These are phyloP conservation scores for Drosophila nebulosa DNA, from an alignment of 1,140 invertebrate genomes.

Conservation along the genomic window DNA sequence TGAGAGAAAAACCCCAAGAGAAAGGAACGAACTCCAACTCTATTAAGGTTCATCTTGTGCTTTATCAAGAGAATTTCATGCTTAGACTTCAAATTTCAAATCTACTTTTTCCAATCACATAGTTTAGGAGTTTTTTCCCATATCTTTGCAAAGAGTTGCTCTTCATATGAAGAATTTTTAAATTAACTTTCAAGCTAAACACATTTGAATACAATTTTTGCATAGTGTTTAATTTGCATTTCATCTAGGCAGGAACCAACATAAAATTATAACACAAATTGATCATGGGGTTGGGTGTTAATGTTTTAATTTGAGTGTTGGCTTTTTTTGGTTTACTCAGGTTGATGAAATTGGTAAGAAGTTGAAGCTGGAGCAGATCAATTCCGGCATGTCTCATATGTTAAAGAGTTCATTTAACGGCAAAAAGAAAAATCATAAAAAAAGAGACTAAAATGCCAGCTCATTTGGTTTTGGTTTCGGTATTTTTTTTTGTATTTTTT, in stretches of 20 bases:
- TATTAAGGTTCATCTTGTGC: too few species aligned
- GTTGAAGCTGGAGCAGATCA: not conserved
- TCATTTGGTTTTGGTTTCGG: slow-evolving; percentile 61
- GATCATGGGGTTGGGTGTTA: slow-evolving; percentile 39
- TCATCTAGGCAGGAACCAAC: not conserved
- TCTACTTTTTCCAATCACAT: too few species aligned
- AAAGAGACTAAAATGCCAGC: slow-evolving; percentile 41
- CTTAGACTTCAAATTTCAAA: too few species aligned
- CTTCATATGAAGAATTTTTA: too few species aligned
- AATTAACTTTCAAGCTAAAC: too few species aligned
- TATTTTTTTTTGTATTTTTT: slow-evolving; percentile 13
- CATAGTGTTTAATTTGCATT: not conserved
- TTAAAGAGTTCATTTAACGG: slow-evolving; percentile 51
- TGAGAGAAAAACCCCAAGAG: not conserved
- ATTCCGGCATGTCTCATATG: not conserved
- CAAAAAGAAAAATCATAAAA: slow-evolving; percentile 56
- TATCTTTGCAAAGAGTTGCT: too few species aligned
- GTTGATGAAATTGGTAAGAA: not conserved
- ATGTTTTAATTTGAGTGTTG: slow-evolving; percentile 58
- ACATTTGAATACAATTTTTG: not conserved
- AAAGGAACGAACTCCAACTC: too few species aligned
- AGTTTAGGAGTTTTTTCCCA: too few species aligned
- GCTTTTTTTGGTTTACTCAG: not conserved
- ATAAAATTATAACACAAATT: not conserved
- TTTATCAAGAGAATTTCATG: too few species aligned